Evolutionary conservation across 2,113 vertebrate genomes (phyloP).

Genomic region (Orthonyx spaldingii): DNA sequence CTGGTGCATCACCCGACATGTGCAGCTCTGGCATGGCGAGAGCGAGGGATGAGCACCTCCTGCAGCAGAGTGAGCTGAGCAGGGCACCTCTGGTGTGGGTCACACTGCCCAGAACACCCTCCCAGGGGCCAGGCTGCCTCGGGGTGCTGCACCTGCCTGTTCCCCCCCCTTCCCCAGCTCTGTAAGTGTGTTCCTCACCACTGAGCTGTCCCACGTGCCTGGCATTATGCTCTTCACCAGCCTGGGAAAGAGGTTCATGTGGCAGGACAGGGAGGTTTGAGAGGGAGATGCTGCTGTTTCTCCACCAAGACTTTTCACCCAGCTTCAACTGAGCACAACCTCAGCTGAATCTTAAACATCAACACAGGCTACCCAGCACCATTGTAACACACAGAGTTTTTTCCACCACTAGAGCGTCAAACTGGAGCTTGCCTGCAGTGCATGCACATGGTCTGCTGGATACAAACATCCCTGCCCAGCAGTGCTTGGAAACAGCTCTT

Average conservation of each 20-base stretch:
- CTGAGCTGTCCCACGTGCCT: accelerated
- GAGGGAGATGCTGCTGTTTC: background rate
- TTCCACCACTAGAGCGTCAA: too few relatives aligned
- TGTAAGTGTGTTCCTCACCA: accelerated
- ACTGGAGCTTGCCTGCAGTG: accelerated
- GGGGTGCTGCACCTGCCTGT: background rate
- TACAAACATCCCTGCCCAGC: background rate
- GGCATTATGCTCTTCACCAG: background rate
- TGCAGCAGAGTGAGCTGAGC: accelerated
- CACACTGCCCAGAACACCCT: background rate
- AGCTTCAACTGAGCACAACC: background rate
- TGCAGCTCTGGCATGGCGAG: background rate
- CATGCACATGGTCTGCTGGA: background rate
- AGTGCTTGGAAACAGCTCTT: background rate
- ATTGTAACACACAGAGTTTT: background rate
- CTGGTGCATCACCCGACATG: background rate
- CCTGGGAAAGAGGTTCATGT: accelerated
- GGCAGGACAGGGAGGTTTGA: accelerated
- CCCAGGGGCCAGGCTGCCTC: background rate
- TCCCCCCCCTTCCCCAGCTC: background rate
- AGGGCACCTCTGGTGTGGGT: background rate
- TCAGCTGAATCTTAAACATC: background rate
- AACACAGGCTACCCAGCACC: background rate
- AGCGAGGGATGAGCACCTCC: background rate
- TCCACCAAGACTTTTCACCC: background rate